Evolutionary conservation across 2,888 invertebrate species (phyloP), one percentile per base, ranked within the genome.

Genomic region (Sinopyrophorus schimmeli): DNA sequence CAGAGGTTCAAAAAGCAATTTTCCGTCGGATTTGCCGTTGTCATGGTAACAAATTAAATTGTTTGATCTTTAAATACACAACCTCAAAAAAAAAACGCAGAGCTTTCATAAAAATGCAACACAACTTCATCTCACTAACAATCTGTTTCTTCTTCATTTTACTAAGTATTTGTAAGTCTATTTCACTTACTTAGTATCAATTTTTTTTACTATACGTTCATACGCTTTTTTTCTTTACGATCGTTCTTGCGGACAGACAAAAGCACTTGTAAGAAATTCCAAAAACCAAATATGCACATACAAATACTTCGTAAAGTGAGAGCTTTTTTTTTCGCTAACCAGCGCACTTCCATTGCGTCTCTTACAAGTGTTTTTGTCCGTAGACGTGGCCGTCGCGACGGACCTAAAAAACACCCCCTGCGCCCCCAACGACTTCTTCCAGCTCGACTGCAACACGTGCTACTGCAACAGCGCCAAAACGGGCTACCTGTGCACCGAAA

Each of bases 361-460:
- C 37, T 54, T 54, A 54, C 48, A 53, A 54, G 57, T 51, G 54
- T 55, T 60, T 47, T 57, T 56, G 17, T 44, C 50, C 47, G 42
- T 51, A 67, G 67, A 64, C 40, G 58, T 58, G 17, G 59, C 62
- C 7, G 57, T 65, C 5, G 61, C 62, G 12, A 60, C 63, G 9
- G 70, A 69, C 37, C 53, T 70, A 37, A 65, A 62, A 68, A 74
- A 60, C 70, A 66, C 66, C 3, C 67, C 70, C 14, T 80, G 80
- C 62, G 74, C 73, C 1, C 79, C 80, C 0, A 72, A 76, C 35
- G 78, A 79, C 58, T 75, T 77, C 3, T 79, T 80, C 58, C 76
- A 76, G 56, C 44, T 77, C 47, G 80, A 80, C 41, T 81, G 81
- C 67, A 81, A 81, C 59, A 77, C 74, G 63, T 82, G 82, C 59